Evolutionary conservation across 2,113 vertebrate species (phyloP).

Genomic region (Megaceryle maxima): DNA sequence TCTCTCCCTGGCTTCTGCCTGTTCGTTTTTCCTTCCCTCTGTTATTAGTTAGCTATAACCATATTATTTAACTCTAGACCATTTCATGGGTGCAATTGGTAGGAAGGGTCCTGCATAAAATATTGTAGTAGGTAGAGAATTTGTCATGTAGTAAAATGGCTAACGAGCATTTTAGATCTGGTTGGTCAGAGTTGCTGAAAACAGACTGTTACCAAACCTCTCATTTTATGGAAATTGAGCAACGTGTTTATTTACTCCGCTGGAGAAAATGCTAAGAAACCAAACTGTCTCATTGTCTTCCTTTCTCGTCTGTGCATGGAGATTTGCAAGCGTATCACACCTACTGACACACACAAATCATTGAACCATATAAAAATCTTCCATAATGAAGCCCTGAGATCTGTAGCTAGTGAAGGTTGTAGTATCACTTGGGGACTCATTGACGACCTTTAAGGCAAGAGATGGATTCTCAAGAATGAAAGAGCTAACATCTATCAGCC

Average conservation of each 20-base stretch:
- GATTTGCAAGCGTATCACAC: neutral
- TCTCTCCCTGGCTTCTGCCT: neutral
- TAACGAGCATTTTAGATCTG: slow-evolving; percentile 4
- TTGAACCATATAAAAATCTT: neutral
- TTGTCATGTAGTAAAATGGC: neutral
- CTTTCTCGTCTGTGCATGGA: neutral
- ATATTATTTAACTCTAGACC: neutral
- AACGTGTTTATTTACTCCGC: neutral
- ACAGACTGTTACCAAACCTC: neutral
- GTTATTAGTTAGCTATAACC: neutral
- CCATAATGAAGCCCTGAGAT: slow-evolving; percentile 1
- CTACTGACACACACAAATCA: slow-evolving; percentile 3
- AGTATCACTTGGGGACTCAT: slow-evolving; percentile 40
- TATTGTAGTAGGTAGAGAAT: neutral
- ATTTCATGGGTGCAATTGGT: neutral
- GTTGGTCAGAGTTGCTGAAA: neutral
- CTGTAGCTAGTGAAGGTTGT: neutral
- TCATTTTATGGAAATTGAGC: neutral
- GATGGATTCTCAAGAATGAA: neutral
- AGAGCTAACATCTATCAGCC: slow-evolving; percentile 42
- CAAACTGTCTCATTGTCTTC: neutral
- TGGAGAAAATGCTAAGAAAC: neutral
- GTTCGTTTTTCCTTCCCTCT: neutral
- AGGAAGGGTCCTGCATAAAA: neutral
- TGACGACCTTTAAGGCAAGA: slow-evolving; percentile 38